Percentiles rank a stretch among this genome's conserved stretches.
Evolutionary conservation across 1,140 invertebrate genomes (phyloP).

Genomic region (Maconellicoccus hirsutus): DNA sequence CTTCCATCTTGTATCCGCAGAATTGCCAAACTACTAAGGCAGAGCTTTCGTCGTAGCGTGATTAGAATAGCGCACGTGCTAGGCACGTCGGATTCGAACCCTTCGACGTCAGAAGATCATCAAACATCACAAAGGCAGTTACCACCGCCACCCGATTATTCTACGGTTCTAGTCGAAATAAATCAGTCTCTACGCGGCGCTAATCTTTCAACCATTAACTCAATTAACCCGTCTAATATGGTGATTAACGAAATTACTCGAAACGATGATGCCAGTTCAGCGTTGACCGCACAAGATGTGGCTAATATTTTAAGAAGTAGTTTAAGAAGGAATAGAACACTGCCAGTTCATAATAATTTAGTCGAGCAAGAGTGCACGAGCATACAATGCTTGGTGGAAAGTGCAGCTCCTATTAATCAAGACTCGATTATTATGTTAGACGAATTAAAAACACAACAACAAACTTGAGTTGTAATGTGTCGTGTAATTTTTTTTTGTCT

Average conservation of each 20-base stretch:
- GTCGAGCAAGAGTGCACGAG: constrained; percentile 30
- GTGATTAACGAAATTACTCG: constrained; percentile 23
- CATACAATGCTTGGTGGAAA: constrained; percentile 44
- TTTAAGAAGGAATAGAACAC: constrained; percentile 39
- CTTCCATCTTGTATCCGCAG: constrained; percentile 37
- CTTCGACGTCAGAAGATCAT: constrained; percentile 37
- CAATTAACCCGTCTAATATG: constrained; percentile 2
- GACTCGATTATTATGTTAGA: constrained; percentile 31
- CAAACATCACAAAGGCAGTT: constrained; percentile 26
- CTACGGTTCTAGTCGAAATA: constrained; percentile 48
- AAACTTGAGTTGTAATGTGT: not conserved
- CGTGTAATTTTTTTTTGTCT: constrained; percentile 17
- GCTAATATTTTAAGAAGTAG: constrained; percentile 46
- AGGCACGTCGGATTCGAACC: constrained; percentile 29
- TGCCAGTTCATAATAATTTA: constrained; percentile 27
- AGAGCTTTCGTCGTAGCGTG: constrained; percentile 68
- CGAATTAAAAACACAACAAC: constrained; percentile 14
- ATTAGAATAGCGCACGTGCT: constrained; percentile 45
- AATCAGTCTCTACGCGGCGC: constrained; percentile 35
- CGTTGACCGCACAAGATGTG: constrained; percentile 43
- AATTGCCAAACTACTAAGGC: constrained; percentile 62
- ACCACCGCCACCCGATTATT: constrained; percentile 49
- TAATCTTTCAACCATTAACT: not conserved
- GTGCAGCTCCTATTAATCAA: constrained; percentile 44
- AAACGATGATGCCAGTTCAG: constrained; percentile 33